Evolutionary conservation across 2,113 vertebrate genomes (phyloP).

Genomic region (Anolis carolinensis): DNA sequence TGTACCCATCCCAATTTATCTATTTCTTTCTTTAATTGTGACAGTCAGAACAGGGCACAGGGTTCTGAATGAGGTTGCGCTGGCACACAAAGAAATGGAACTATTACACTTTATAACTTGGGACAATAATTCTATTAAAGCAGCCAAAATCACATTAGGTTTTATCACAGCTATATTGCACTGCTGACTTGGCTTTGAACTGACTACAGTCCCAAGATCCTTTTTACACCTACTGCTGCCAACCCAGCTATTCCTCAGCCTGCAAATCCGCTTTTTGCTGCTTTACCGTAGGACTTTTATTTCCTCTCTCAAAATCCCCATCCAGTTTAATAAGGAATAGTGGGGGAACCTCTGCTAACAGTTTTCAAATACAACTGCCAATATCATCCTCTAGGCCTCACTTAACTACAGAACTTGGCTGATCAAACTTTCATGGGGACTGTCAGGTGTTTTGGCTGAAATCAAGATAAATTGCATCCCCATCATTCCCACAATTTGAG

Average conservation of each 20-base stretch:
- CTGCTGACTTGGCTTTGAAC: background rate
- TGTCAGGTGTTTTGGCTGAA: background rate
- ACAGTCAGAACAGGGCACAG: background rate
- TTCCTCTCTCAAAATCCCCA: background rate
- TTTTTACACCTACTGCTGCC: background rate
- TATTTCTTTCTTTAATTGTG: background rate
- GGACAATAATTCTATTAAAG: background rate
- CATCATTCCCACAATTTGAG: background rate
- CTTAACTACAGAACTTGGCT: background rate
- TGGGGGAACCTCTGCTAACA: background rate
- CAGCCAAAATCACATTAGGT: background rate
- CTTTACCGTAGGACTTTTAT: background rate
- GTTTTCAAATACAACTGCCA: background rate
- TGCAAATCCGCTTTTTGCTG: background rate
- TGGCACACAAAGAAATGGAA: background rate
- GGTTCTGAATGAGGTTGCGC: background rate
- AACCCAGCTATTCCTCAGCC: background rate
- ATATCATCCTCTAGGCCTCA: background rate
- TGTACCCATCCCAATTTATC: background rate
- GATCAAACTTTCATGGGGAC: background rate
- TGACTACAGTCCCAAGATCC: background rate
- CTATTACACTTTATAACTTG: background rate
- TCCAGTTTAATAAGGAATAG: background rate
- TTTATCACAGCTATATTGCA: background rate
- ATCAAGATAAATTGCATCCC: background rate